Evolutionary conservation across 1,140 invertebrate species (phyloP), one percentile per base, ranked within the genome.

Genomic region (Polyergus mexicanus): DNA sequence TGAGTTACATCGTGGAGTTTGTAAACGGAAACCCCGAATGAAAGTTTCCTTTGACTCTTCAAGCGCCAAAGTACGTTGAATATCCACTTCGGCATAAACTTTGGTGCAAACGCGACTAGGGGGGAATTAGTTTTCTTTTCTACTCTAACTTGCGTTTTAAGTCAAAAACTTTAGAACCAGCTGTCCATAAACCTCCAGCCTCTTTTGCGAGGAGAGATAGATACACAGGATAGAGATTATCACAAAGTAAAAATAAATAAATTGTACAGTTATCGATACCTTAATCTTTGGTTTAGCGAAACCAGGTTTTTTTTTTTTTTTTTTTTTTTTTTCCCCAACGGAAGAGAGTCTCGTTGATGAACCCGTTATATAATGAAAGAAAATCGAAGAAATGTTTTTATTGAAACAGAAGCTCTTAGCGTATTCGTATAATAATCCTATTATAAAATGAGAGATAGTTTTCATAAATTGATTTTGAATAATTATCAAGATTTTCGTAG

Each of bases 1-100:
- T 32, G 38, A 83, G 78, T 83, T 83, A 83, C 78, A 60, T 60
- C 68, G 28, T 13, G 19, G 54, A 83, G 68, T 83, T 83, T 83
- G 78, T 83, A 83, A 83, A 83, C 78, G 78, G 78, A 83, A 74
- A 83, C 78, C 62, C n/a, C 68, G 54, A 74, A 74, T 60, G 68
- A 54, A 83, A 74, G 68, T 83, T 74, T 83, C 78, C 68, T 72
- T 83, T 83, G 66, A 74, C 78, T 83, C 54, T 47, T 83, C 54
- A 44, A 83, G 78, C 78, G 78, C 78, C 68, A 83, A 81, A 83
- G 78, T 83, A 83, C 68, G 78, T 54, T 74, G 54, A 74, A 83
- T 83, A 83, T 74, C 78, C 54, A 83, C 56, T 83, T 83, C 54
- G 25, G 68, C 38, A 56, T 60, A 83, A 83, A 83, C 68, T 83